Base-by-base conservation (phyloP, 2,888 invertebrate genomes). In the Clostera curtula region DNA sequence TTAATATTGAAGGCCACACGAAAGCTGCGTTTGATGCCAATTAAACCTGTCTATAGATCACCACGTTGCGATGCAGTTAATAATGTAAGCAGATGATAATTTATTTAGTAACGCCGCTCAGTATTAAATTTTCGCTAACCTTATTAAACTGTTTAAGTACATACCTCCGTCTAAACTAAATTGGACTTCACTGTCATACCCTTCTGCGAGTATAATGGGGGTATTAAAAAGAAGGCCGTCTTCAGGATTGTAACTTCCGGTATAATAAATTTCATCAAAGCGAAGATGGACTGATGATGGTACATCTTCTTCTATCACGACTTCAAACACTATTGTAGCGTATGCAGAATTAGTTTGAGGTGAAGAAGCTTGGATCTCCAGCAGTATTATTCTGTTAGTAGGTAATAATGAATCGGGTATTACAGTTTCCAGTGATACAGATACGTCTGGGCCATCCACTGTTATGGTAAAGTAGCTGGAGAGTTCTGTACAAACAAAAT, bases 111-210 rank as follows among this genome's bases (percentile, higher is more conserved):
- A n/a, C n/a, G n/a, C n/a, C n/a, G n/a, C n/a, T n/a, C n/a, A n/a
- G n/a, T n/a, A n/a, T n/a, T 9, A 21, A 7, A 11, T 5, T 13
- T 2, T n/a, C 13, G 2, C 1, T 1, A 10, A 1, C 4, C 3
- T 3, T 11, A 5, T 4, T 1, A 5, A 20, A 4, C 4, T 3
- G 17, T 1, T 3, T 9, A 2, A n/a, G 5, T 20, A 31, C 40
- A 31, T 22, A 58, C 60, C 57, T 43, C 58, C 61, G 26, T 49
- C 47, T 1, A 63, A 38, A 11, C 7, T 12, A 23, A 58, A 60
- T 5, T 23, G 26, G 1, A 62, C 57, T 7, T 24, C 35, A 7
- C 34, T 31, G 8, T 52, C 44, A 12, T 48, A 53, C 5, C 56
- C 57, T 15, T 43, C 20, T 1, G 31, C 12, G 3, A 59, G 24